phyloP scores from a whole-genome alignment of 2,888 invertebrate species.

The Sthenelais limicola region DNA sequence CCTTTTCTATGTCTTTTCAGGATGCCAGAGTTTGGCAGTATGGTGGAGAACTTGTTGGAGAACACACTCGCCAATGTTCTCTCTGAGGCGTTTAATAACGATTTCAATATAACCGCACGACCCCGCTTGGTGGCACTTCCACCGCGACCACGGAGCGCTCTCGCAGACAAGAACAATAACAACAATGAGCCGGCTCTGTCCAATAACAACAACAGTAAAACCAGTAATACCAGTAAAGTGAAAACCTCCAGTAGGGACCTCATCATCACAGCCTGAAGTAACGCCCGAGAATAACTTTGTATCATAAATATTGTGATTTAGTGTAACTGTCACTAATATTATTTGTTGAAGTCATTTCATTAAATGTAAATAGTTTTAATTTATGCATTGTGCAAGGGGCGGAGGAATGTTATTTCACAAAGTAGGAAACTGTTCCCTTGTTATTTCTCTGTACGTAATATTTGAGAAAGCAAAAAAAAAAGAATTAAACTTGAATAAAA shows the following conservation, averaged over 20 bases:
- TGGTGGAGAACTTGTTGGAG: conserved; percentile 66
- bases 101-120: conserved; percentile 70
- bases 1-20: conserved; percentile 55
- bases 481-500: too few relatives aligned
- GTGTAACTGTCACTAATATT: too few relatives aligned
- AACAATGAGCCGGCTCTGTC: too few relatives aligned
- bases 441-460: too few relatives aligned
- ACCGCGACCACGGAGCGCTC: conserved; percentile 53
- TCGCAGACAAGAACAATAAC: conserved; percentile 3
- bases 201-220: not conserved
- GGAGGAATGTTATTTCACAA: too few relatives aligned
- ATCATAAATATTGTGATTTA: too few relatives aligned
- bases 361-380: too few relatives aligned
- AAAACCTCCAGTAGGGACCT: not conserved
- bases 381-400: too few relatives aligned
- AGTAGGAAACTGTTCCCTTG: too few relatives aligned
- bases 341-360: too few relatives aligned
- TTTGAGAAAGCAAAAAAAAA: too few relatives aligned
- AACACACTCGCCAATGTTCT: conserved; percentile 70
- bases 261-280: conserved; percentile 1
- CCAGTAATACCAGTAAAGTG: conserved; percentile 22
- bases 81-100: conserved; percentile 67
- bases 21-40: conserved; percentile 65
- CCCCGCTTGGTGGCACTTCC: conserved; percentile 70
- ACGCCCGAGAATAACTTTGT: too few relatives aligned